Conservation (phyloP, 1,140 invertebrate genomes). For the Neodiprion pinetum region DNA sequence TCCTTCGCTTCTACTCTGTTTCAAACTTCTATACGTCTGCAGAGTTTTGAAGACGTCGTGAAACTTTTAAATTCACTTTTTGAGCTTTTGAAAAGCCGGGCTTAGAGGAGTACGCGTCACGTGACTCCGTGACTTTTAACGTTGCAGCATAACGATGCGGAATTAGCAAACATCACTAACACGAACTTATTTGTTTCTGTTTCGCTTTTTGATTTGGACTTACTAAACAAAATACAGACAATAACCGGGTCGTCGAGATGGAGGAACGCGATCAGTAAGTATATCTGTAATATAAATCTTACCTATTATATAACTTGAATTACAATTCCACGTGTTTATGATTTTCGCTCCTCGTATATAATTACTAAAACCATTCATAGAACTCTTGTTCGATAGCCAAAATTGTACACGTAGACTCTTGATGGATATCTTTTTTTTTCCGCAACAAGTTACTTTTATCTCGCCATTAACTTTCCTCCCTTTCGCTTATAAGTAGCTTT, state of each 20-base stretch:
- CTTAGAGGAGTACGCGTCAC: too few relatives aligned
- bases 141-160: conserved; percentile 24
- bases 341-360: conserved; percentile 10
- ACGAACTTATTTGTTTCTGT: conserved; percentile 60
- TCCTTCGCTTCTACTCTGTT: too few relatives aligned
- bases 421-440: not conserved
- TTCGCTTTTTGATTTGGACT: conserved; percentile 63
- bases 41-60: too few relatives aligned
- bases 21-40: too few relatives aligned
- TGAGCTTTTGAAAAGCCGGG: too few relatives aligned
- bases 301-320: conserved; percentile 20
- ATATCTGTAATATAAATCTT: conserved; percentile 18
- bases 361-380: too few relatives aligned
- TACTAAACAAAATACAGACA: conserved; percentile 69
- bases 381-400: not conserved
- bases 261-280: conserved; percentile 88
- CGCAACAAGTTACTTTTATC: not conserved
- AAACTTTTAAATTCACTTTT: too few relatives aligned
- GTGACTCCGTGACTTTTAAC: conserved; percentile 13
- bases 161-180: conserved; percentile 51
- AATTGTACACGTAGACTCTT: not conserved
- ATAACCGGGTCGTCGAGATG: conserved; percentile 76
- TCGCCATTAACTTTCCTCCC: not conserved
- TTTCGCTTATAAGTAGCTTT: too few relatives aligned
- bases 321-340: conserved; percentile 24